phyloP scores from a whole-genome alignment of 1,140 invertebrate genomes.

The Heliconius hermathena region DNA sequence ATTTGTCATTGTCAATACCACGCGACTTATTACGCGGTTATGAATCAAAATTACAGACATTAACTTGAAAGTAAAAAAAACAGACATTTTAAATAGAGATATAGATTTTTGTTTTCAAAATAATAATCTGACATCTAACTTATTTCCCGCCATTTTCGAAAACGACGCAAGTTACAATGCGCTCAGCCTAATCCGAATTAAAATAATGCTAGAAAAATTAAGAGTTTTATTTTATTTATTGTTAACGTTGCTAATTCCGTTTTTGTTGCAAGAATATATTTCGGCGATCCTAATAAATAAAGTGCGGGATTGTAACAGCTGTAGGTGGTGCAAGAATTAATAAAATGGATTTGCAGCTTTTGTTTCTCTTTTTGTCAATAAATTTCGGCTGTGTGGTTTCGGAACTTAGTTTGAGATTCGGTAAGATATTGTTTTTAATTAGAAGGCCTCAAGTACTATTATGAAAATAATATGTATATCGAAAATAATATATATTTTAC shows the following conservation, averaged over 20 bases:
- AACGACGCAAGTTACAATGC: neutral
- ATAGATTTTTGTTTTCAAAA: neutral
- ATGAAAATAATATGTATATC: no score
- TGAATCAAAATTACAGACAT: neutral
- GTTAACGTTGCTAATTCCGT: constrained; percentile 64
- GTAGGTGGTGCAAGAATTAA: constrained; percentile 48
- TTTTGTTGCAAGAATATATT: constrained; percentile 72
- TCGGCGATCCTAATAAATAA: constrained; percentile 66
- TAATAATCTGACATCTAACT: neutral
- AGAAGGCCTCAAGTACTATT: neutral
- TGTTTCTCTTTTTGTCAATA: constrained; percentile 57
- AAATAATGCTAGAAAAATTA: constrained; percentile 63
- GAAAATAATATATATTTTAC: no score
- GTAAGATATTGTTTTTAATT: constrained; percentile 47
- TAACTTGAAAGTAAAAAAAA: neutral
- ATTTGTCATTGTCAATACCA: constrained; percentile 35
- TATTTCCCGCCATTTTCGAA: constrained; percentile 10
- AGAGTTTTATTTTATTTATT: constrained; percentile 67
- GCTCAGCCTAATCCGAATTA: constrained; percentile 31
- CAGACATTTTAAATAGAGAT: neutral
- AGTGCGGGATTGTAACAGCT: constrained; percentile 57
- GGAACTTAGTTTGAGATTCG: constrained; percentile 63
- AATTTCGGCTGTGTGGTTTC: constrained; percentile 59
- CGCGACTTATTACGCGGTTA: neutral
- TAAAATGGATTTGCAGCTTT: constrained; percentile 51